phyloP scores from a whole-genome alignment of 2,113 vertebrate genomes.

The Ochotona curzoniae region DNA sequence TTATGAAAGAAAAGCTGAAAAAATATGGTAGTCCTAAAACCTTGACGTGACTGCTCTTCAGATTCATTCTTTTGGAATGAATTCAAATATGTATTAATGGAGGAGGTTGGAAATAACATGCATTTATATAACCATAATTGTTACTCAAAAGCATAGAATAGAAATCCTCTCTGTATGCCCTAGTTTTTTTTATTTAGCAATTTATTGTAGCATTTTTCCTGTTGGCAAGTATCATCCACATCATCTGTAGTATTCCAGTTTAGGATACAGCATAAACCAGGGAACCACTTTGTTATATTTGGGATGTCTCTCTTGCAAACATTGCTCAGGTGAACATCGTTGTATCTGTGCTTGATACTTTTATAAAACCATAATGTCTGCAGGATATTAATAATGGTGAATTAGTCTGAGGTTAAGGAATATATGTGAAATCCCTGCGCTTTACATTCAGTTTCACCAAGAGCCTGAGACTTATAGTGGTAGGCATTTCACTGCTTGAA shows the following conservation, averaged over 20 bases:
- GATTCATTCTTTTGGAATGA: constrained; percentile 12
- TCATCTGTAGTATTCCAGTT: constrained; percentile 14
- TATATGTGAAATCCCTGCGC: background rate
- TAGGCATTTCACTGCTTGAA: too few relatives aligned
- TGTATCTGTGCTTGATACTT: background rate
- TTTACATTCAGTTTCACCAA: background rate
- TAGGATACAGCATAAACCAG: background rate
- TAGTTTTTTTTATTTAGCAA: constrained; percentile 13
- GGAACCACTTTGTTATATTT: background rate
- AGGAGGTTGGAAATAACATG: background rate
- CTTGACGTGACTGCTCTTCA: background rate
- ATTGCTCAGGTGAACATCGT: background rate
- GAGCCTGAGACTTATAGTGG: background rate
- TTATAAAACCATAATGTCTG: background rate
- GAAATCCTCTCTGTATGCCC: background rate
- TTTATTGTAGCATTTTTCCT: background rate
- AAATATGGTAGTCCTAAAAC: constrained; percentile 9
- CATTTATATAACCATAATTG: background rate
- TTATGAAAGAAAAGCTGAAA: background rate
- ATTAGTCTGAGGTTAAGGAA: background rate
- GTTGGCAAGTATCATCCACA: background rate
- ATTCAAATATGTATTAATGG: background rate
- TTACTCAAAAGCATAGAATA: background rate
- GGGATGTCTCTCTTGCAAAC: background rate
- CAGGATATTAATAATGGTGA: background rate